A percentile compares a stretch with the other conserved stretches of the same genome.
phyloP scores from a whole-genome alignment of 53 echinoderm and acorn worm genomes.

The Paelopatides confundens region DNA sequence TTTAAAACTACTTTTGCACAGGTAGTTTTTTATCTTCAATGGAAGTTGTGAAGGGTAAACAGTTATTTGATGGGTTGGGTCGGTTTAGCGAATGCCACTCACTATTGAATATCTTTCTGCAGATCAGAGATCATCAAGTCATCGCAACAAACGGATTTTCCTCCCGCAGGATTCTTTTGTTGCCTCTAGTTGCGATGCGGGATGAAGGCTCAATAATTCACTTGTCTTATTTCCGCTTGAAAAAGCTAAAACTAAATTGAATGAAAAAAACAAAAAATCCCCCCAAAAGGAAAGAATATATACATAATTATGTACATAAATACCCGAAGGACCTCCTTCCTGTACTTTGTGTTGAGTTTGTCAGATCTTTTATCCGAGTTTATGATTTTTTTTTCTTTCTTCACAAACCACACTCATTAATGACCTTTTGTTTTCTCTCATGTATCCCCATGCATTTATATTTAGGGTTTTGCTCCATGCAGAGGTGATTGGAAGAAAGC shows the following conservation, averaged over 20 bases:
- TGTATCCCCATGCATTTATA: slow-evolving; percentile 39
- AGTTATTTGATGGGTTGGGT: slow-evolving; percentile 27
- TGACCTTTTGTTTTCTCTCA: slow-evolving; percentile 48
- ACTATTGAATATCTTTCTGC: slow-evolving; percentile 42
- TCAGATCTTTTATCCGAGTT: background rate
- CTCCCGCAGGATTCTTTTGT: slow-evolving; percentile 22
- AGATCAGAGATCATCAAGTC: slow-evolving; percentile 40
- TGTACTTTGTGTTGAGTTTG: background rate
- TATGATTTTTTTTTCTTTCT: background rate
- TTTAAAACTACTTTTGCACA: too few relatives aligned
- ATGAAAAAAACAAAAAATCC: too few relatives aligned
- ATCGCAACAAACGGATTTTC: slow-evolving; percentile 15
- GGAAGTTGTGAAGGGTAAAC: background rate
- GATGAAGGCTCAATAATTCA: slow-evolving; percentile 5
- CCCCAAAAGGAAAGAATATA: too few relatives aligned
- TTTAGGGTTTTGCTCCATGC: slow-evolving; percentile 41
- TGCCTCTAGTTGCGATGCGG: background rate
- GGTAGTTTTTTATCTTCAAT: too few relatives aligned
- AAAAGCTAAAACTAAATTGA: too few relatives aligned
- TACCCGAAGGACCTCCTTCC: background rate
- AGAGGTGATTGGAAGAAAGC: slow-evolving; percentile 17
- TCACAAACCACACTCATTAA: slow-evolving; percentile 43
- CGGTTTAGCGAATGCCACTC: background rate
- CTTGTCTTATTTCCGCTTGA: background rate
- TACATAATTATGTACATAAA: background rate